Conservation (phyloP, 1,140 invertebrate species). For the Diorhabda elongata region DNA sequence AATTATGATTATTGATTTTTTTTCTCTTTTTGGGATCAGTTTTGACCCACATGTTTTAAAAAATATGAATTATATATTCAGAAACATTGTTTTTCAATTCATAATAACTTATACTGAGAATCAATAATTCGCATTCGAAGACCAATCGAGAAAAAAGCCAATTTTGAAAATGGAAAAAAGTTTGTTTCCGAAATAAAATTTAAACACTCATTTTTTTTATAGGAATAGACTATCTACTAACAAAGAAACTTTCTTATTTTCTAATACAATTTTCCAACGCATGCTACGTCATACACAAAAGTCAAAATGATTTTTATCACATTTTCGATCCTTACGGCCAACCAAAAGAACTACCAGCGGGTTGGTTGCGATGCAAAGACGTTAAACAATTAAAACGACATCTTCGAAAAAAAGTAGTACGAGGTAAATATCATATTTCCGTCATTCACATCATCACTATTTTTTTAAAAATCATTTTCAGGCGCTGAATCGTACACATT, state of each 20-base stretch:
- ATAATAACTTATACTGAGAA: no score
- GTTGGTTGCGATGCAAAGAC: conserved; percentile 36
- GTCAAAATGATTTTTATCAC: conserved; percentile 51
- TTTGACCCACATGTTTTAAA: no score
- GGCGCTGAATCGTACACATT: conserved; percentile 39
- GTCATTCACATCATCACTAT: no score
- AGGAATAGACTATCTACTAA: conserved; percentile 38
- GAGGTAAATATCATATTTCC: neutral
- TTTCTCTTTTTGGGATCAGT: no score
- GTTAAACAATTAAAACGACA: conserved; percentile 26
- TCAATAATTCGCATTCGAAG: no score
- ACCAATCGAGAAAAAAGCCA: no score
- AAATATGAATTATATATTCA: no score
- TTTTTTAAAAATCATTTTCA: neutral
- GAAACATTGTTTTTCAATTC: no score
- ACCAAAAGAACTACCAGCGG: conserved; percentile 26
- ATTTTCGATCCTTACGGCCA: conserved; percentile 55
- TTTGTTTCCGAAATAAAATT: no score
- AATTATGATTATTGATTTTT: no score
- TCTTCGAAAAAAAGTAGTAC: conserved; percentile 16
- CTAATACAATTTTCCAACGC: conserved; percentile 53
- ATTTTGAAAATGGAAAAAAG: no score
- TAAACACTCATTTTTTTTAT: conserved; percentile 8
- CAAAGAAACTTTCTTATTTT: conserved; percentile 51
- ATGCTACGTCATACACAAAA: conserved; percentile 52